These are phyloP conservation scores for Protosalanx chinensis DNA, from an alignment of 2,797 vertebrate genomes.

Conservation along the genomic window DNA sequence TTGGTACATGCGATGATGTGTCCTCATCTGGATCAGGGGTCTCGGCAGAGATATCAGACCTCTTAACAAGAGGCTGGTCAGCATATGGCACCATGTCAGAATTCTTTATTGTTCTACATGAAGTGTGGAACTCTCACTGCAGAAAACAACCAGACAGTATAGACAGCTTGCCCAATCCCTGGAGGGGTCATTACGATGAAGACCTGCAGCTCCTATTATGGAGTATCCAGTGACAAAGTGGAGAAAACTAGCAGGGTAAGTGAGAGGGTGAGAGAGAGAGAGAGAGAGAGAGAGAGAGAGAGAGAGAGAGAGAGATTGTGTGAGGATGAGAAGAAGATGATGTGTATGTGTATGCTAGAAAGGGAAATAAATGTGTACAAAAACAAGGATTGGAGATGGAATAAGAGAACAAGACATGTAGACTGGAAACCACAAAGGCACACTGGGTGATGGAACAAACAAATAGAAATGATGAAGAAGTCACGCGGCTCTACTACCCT, in stretches of 20 bases:
- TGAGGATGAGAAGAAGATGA: too few relatives aligned
- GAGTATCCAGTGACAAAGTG: conserved; percentile 33
- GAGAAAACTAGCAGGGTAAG: conserved; percentile 20
- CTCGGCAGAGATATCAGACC: conserved; percentile 27
- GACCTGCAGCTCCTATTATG: conserved; percentile 38
- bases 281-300: conserved; percentile 10
- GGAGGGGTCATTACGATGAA: conserved; percentile 71
- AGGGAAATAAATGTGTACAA: neutral
- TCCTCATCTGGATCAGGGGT: conserved; percentile 46
- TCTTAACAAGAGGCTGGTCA: conserved; percentile 51
- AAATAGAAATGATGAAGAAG: conserved; percentile 35
- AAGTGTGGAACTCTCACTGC: conserved; percentile 48
- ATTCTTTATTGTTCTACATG: conserved; percentile 49
- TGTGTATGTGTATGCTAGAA: neutral
- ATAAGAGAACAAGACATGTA: neutral
- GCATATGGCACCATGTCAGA: conserved; percentile 36
- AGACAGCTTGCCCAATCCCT: conserved; percentile 60
- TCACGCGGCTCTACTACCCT: conserved; percentile 3
- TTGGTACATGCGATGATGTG: conserved; percentile 52
- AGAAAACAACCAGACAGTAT: conserved; percentile 61
- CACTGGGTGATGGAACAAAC: conserved; percentile 10
- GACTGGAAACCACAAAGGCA: conserved; percentile 10
- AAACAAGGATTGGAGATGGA: neutral
- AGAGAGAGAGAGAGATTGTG: conserved; percentile 4
- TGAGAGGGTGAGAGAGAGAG: conserved; percentile 19